These are phyloP conservation scores for Turritopsis dohrnii DNA, from an alignment of 30 jellyfish, hydroid and myxozoan genomes.

Conservation along the genomic window DNA sequence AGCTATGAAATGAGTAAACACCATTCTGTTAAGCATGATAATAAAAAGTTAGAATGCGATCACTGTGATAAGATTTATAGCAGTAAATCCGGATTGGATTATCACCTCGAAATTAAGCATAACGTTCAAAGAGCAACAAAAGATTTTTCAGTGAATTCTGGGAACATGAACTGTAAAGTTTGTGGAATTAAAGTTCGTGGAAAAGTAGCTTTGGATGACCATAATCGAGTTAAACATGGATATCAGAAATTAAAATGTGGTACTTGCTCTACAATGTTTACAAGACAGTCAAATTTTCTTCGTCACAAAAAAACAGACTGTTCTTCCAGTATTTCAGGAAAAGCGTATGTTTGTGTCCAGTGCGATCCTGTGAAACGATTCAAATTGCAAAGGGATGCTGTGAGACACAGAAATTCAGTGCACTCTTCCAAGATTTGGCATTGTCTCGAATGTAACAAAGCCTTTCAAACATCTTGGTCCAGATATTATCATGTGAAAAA, in stretches of 20 bases:
- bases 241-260: background rate
- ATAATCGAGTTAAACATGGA: background rate
- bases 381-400: conserved; percentile 3
- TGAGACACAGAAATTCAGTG: background rate
- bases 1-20: background rate
- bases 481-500: conserved; percentile 6
- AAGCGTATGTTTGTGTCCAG: background rate
- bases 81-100: conserved; percentile 2
- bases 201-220: conserved; percentile 6
- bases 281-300: background rate
- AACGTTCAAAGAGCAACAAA: background rate
- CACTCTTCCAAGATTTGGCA: conserved; percentile 1
- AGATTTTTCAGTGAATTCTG: background rate
- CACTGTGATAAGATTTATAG: conserved; percentile 1
- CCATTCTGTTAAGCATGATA: background rate
- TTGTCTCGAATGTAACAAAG: background rate
- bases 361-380: too few relatives aligned
- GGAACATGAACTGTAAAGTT: background rate
- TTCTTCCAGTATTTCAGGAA: background rate
- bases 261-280: background rate
- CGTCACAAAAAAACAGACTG: background rate
- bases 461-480: background rate
- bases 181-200: conserved; percentile 4
- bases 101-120: background rate
- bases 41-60: background rate